Evolutionary conservation across 2,888 invertebrate genomes (phyloP), one percentile per base, ranked within the genome.

Genomic region (Sycophila texana): DNA sequence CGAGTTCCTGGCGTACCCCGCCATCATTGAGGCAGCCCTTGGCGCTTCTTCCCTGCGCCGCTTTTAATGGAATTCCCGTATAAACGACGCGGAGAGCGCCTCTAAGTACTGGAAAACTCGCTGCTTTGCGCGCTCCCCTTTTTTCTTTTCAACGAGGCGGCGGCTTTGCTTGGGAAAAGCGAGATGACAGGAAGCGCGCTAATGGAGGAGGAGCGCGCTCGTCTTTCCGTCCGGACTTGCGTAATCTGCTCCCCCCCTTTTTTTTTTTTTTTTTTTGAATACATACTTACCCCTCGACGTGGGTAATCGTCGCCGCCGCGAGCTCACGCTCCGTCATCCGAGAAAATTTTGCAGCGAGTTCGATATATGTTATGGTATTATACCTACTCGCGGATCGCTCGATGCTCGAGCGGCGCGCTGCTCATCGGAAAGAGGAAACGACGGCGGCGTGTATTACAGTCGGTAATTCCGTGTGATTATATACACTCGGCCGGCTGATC

Each of bases 21-120:
- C 73, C 77, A 72, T 77, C 58, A 66, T 72, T 72, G 65, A 65
- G 72, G 60, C 73, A 65, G 72, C 67, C 73, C 66, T 72, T 60
- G 65, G 63, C 71, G 63, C 72, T 65, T 14, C 55, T 63, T 16
- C 18, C 47, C 63, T 63, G 39, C 55, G 39, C 55, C 53, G 26
- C 57, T 76, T 26, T 66, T 77, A 65, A 66, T 71, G 65, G 71
- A 77, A 71, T 77, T 71, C 57, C 51, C 20, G 18, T n/a, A 60
- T 61, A 67, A 16, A 51, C 22, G 26, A 20, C 30, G 51, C 4
- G 39, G 16, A 30, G 16, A 30, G 39, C 1, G n/a, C 14, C n/a
- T 39, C n/a, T 5, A n/a, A 39, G 26, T 10, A 16, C 67, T 12
- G 65, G 47, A 39, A 49, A 39, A 20, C 49, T 65, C 47, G 16